Percentiles rank a stretch among this genome's conserved stretches.
Conservation (phyloP, 1,140 invertebrate genomes). For the Anastrepha ludens region DNA sequence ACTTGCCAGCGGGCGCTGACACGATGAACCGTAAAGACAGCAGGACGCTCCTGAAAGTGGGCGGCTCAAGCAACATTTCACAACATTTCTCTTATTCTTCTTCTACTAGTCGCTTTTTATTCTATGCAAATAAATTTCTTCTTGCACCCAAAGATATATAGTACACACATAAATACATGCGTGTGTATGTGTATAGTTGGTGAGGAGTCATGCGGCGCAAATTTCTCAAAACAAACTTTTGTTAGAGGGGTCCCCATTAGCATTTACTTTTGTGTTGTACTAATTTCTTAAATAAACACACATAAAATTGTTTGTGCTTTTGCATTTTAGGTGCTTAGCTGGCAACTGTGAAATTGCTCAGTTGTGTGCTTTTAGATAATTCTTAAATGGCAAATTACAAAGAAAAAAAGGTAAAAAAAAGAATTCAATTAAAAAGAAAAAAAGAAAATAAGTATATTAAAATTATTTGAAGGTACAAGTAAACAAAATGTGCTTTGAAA, state of each 20-base stretch:
- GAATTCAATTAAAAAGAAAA: no score
- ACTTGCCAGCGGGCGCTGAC: background rate
- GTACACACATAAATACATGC: background rate
- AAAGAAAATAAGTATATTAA: no score
- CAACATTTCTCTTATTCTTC: background rate
- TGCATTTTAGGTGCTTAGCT: background rate
- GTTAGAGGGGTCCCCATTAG: background rate
- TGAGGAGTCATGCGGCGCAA: background rate
- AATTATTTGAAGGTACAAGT: no score
- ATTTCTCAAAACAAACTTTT: background rate
- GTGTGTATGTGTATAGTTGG: background rate
- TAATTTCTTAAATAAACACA: constrained; percentile 37
- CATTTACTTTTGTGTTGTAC: background rate
- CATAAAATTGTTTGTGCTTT: background rate
- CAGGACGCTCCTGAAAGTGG: constrained; percentile 13
- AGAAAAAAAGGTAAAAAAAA: no score
- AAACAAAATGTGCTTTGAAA: no score
- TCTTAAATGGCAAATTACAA: no score
- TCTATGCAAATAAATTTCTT: background rate
- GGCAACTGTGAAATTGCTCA: background rate
- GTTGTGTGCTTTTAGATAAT: no score
- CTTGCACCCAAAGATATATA: background rate
- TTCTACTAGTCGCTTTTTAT: background rate
- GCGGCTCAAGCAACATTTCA: background rate
- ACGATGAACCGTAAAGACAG: background rate